Evolutionary conservation across 2,113 vertebrate genomes (phyloP).

Genomic region (Scalopus aquaticus): DNA sequence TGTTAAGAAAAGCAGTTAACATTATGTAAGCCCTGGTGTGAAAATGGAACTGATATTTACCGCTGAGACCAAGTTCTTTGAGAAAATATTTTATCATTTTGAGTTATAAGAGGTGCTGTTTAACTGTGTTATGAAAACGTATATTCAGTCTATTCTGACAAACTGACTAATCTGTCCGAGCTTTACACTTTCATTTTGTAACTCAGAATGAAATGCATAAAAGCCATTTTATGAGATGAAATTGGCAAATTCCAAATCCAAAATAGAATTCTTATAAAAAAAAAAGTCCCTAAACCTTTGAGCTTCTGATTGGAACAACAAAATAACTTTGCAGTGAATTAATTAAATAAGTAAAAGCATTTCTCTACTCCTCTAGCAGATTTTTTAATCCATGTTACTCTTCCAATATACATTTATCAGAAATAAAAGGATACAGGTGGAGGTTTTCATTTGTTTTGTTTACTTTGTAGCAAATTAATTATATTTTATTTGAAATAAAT

Average conservation of each 20-base stretch:
- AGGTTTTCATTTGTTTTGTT: slow-evolving; percentile 1
- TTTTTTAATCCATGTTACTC: neutral
- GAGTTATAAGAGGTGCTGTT: neutral
- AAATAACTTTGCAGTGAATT: neutral
- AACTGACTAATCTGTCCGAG: neutral
- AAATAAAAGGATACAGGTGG: neutral
- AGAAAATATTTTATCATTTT: neutral
- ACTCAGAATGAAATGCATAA: neutral
- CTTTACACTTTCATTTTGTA: neutral
- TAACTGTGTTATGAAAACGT: neutral
- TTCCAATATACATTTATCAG: neutral
- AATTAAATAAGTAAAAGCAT: slow-evolving; percentile 5
- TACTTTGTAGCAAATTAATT: neutral
- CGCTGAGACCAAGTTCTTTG: slow-evolving; percentile 1
- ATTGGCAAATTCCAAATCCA: neutral
- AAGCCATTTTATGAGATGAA: neutral
- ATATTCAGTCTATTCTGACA: neutral
- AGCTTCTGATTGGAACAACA: neutral
- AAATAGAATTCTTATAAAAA: slow-evolving; percentile 11
- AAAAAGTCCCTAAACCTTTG: neutral
- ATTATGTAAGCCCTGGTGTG: neutral
- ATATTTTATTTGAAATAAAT: slow-evolving; percentile 17
- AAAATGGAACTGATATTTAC: neutral
- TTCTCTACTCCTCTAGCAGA: neutral
- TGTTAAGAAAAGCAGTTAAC: neutral